Evolutionary conservation across 2,797 vertebrate species (phyloP).

Genomic region (Neostethus bicornis): DNA sequence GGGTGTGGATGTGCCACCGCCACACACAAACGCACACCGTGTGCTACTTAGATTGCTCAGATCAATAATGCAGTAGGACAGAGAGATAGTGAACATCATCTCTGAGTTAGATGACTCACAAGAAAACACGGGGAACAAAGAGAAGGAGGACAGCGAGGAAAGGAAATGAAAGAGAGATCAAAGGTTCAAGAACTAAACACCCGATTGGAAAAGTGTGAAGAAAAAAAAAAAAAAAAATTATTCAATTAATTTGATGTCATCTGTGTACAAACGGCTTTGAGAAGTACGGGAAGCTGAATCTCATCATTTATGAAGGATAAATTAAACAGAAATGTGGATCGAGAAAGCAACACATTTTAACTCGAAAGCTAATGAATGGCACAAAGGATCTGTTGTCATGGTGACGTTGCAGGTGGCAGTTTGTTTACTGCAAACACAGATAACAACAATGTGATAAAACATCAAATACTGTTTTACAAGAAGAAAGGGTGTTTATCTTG

Average conservation of each 20-base stretch:
- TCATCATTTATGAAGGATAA: conserved; percentile 1
- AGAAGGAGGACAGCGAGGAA: conserved; percentile 24
- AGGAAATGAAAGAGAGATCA: conserved; percentile 17
- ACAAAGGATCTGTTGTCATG: no score
- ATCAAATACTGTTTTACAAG: no score
- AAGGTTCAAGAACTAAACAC: conserved; percentile 14
- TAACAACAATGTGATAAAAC: no score
- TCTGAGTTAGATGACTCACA: conserved; percentile 57
- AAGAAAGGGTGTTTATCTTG: no score
- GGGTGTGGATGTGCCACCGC: conserved; percentile 15
- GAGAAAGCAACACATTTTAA: no score
- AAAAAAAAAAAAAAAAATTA: conserved; percentile 2
- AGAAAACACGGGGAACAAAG: conserved; percentile 39
- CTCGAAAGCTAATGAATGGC: no score
- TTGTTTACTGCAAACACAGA: no score
- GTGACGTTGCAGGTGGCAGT: no score
- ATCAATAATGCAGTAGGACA: conserved; percentile 69
- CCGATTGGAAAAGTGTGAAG: background rate
- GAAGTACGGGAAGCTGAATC: conserved; percentile 1
- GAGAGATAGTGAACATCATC: conserved; percentile 21
- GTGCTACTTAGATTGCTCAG: conserved; percentile 44
- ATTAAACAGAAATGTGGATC: background rate
- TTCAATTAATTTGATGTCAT: conserved; percentile 4
- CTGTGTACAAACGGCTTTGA: conserved; percentile 23
- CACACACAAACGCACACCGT: conserved; percentile 6